These are phyloP conservation scores for Drosophila longiperda DNA, from an alignment of 2,888 invertebrate genomes.

Conservation along the genomic window DNA sequence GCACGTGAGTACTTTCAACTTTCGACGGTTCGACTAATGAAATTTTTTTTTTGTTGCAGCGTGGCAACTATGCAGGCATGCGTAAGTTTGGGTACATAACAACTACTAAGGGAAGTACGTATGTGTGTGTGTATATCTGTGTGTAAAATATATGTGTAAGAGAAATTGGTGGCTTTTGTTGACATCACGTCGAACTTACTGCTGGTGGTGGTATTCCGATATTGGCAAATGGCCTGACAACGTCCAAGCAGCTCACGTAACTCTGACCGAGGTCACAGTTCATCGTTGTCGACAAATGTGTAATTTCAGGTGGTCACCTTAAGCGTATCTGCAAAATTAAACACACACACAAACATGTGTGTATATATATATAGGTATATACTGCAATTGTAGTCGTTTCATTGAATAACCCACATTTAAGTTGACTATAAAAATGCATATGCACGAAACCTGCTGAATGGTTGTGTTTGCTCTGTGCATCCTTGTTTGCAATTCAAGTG, in stretches of 20 bases:
- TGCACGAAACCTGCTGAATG: constrained; percentile 4
- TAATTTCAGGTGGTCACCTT: constrained; percentile 24
- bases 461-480: constrained; percentile 9
- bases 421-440: constrained; percentile 4
- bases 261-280: constrained; percentile 46
- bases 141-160: constrained; percentile 20
- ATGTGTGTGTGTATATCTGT: constrained; percentile 9
- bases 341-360: background rate
- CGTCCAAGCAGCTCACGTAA: constrained; percentile 36
- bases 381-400: constrained; percentile 3
- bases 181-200: constrained; percentile 74
- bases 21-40: constrained; percentile 75
- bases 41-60: constrained; percentile 43
- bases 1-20: constrained; percentile 40
- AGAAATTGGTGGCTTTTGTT: constrained; percentile 56
- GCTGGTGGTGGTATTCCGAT: constrained; percentile 63
- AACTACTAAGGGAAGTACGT: background rate
- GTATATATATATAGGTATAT: background rate
- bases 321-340: constrained; percentile 11
- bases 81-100: constrained; percentile 18
- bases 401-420: background rate
- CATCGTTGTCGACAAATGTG: constrained; percentile 45
- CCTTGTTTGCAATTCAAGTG: constrained; percentile 30
- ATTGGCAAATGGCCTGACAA: constrained; percentile 43
- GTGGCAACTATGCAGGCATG: constrained; percentile 26